Conservation (phyloP, 2,113 vertebrate species). For the Hucho hucho region DNA sequence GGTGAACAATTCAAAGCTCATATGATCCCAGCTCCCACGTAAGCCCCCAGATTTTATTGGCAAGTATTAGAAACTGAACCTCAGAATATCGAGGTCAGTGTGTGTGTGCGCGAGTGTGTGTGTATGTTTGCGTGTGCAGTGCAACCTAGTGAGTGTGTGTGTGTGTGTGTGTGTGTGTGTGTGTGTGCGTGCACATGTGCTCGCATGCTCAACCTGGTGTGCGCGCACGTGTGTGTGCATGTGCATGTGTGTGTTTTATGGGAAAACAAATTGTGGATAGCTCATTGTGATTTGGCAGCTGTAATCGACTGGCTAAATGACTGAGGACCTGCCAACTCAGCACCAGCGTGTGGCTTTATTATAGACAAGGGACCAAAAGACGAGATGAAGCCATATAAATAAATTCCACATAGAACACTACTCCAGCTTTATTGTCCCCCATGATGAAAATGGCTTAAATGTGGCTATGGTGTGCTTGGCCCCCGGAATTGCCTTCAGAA, state of each 20-base stretch:
- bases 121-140: no score
- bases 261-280: not conserved
- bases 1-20: slow-evolving; percentile 16
- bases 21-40: slow-evolving; percentile 5
- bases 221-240: not conserved
- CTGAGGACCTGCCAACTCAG: slow-evolving; percentile 58
- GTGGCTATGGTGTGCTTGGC: no score
- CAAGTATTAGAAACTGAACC: slow-evolving; percentile 12
- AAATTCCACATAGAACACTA: no score
- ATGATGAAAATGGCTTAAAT: no score
- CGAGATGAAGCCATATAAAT: no score
- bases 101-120: no score
- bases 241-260: not conserved
- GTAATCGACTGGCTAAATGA: slow-evolving; percentile 52
- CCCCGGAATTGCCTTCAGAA: no score
- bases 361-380: no score
- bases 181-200: not conserved
- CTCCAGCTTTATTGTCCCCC: no score
- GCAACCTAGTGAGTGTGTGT: not conserved
- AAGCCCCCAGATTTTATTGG: slow-evolving; percentile 20
- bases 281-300: slow-evolving; percentile 23
- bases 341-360: slow-evolving; percentile 40
- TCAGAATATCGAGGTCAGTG: not conserved
- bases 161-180: not conserved
- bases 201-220: no score